Conservation (phyloP, 2,113 vertebrate genomes). For the Plecturocebus donacophilus region DNA sequence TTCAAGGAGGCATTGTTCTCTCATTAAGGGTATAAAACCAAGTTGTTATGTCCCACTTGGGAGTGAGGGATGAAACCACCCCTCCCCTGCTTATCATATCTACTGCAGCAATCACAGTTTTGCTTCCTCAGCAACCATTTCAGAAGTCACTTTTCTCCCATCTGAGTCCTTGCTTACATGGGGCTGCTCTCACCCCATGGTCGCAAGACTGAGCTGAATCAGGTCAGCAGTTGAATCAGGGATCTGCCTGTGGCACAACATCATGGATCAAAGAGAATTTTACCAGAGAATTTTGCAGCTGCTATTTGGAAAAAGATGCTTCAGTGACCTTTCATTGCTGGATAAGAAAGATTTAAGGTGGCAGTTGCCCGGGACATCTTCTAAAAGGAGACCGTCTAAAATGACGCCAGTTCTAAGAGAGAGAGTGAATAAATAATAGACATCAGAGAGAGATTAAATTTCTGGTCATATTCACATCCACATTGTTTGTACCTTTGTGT, state of each 20-base stretch:
- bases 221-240: background rate
- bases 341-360: background rate
- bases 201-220: fast-evolving
- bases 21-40: background rate
- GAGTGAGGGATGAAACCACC: background rate
- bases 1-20: fast-evolving
- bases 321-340: background rate
- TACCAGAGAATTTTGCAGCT: background rate
- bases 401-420: background rate
- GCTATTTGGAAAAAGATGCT: background rate
- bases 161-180: fast-evolving
- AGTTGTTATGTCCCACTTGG: background rate
- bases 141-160: background rate
- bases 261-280: background rate
- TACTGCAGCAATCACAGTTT: fast-evolving
- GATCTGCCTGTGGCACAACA: background rate
- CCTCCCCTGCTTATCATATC: fast-evolving
- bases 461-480: background rate
- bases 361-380: background rate
- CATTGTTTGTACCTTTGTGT: background rate
- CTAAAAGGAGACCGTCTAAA: background rate
- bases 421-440: background rate
- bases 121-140: fast-evolving
- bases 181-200: fast-evolving
- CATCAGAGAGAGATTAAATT: background rate